Conservation (phyloP, 2,797 vertebrate genomes). For the Oreortyx pictus region DNA sequence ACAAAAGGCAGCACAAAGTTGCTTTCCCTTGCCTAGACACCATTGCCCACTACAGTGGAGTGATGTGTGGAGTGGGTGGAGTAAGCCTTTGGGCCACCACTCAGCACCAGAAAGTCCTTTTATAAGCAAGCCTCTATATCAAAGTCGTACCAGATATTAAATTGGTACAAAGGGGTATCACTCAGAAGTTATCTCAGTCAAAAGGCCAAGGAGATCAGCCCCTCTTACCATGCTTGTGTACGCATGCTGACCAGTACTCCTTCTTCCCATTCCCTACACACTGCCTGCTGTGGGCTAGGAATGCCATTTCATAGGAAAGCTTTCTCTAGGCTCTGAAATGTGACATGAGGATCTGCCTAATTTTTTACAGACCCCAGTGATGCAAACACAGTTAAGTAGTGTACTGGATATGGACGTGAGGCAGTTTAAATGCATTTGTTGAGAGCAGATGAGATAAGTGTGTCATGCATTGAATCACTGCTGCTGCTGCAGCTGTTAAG, state of each 20-base stretch:
- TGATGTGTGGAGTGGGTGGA: not conserved
- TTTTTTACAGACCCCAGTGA: not conserved
- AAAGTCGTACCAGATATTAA: not conserved
- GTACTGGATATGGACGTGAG: not conserved
- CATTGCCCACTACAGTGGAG: not conserved
- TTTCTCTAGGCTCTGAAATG: not conserved
- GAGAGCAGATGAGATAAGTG: not conserved
- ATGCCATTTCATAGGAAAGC: not conserved
- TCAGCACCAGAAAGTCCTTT: not conserved
- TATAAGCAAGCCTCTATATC: not conserved
- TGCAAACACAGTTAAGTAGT: not conserved
- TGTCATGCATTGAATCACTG: not conserved
- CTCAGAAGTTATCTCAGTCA: not conserved
- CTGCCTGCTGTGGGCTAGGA: not conserved
- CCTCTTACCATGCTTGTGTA: rapidly evolving
- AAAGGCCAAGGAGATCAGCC: not conserved
- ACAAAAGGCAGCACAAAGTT: rapidly evolving
- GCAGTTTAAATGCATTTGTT: not conserved
- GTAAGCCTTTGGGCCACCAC: not conserved
- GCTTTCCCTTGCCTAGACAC: not conserved
- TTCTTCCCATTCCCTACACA: not conserved
- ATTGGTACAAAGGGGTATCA: not conserved
- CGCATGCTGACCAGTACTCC: not conserved
- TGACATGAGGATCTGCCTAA: not conserved
- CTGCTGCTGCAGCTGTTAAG: not conserved